Evolutionary conservation across 2,113 vertebrate genomes (phyloP), one percentile per base, ranked within the genome.

Genomic region (Gadus chalcogrammus): DNA sequence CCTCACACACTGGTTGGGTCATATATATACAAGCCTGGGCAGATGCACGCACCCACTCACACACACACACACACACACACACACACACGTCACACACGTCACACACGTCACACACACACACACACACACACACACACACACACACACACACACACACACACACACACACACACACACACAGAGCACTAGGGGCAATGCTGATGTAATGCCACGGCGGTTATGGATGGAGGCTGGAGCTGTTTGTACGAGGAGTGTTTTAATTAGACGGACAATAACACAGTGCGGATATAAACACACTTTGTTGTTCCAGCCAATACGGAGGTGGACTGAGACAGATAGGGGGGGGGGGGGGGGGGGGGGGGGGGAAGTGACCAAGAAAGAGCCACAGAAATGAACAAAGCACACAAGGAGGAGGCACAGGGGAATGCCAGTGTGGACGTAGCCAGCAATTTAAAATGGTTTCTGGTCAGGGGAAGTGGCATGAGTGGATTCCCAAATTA

Each of bases 391-490:
- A 74, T 73, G 71, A 85, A 80, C 65, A 75, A 79, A 78, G 75
- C 71, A 83, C 78, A 76, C 79, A 79, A 74, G 66, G 72, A 38
- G 68, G 71, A 79, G 65, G 72, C 80, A 80, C 80, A 83, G 87
- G 85, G 88, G 81, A 88, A 86, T 83, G 83, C 86, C 87, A 83
- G 86, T 63, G 84, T 64, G 76, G 69, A 84, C 73, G 79, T 75
- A 83, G 85, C 84, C 79, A 77, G 79, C 72, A 69, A 82, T 86
- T 91, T 88, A 73, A 85, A 84, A 83, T 83, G 84, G 86, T 88
- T 88, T 91, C 81, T 90, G 88, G 89, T 89, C 82, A 82, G 82
- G 78, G 88, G 86, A 88, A 88, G 88, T 89, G 85, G 89, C 84
- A 88, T 79, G 69, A 83, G 70, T 82, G 77, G 76, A 85, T 84